Evolutionary conservation across 2,113 vertebrate genomes (phyloP), one percentile per base, ranked within the genome.

Genomic region (Rana temporaria): DNA sequence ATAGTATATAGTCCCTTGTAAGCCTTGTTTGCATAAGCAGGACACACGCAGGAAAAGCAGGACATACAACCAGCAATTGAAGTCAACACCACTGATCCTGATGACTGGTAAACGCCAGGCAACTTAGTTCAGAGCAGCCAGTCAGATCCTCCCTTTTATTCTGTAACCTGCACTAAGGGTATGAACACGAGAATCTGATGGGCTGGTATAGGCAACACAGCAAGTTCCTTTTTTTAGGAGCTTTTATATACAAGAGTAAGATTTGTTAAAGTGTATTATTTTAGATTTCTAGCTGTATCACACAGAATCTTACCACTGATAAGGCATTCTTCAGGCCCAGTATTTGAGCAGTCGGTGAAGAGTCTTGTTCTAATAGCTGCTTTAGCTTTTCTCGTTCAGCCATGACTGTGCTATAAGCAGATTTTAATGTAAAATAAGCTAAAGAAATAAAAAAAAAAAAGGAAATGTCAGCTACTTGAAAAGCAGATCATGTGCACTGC

Each of bases 251-350:
- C 8, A 48, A 14, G 0, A 1, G 9, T 14, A 42, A 42, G 8
- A 1, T 48, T 48, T 48, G 42, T 48, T 48, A 12, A 48, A 48
- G 42, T 48, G 42, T 48, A 14, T 48, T 1, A 14, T 48, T 48
- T 48, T 3, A 48, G 12, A 48, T 38, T 38, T 12, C 9, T 11
- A n/a, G 72, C 11, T 60, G 71, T 62, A 77, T 67, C 24, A 15
- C 5, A 42, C 1, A 42, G 5, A 7, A 48, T 1, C 95, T 93
- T 96, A 99, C 98, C 5, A 94, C 92, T 60, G 96, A 87, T 87
- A 99, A 92, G 14, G 98, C 90, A 19, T 94, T 97, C 94, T 99
- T 99, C 90, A 99, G 89, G 59, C 95, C 95, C 76, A 96, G 84
- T 77, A 96, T 93, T 91, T 98, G 97, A 22, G 95, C 92, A 5